Evolutionary conservation across 2,888 invertebrate species (phyloP).

Genomic region (Reticulitermes lucifugus): DNA sequence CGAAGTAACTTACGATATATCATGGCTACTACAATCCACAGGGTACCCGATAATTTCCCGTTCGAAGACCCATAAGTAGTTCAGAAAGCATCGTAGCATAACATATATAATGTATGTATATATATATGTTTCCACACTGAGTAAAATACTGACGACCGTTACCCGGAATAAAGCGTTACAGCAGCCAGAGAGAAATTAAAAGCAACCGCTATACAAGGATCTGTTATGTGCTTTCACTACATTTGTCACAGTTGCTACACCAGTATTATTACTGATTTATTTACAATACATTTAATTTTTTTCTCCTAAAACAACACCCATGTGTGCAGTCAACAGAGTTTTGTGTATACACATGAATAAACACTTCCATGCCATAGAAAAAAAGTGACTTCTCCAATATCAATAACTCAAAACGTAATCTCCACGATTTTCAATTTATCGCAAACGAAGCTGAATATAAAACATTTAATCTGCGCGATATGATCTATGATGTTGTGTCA

Average conservation of each 20-base stretch:
- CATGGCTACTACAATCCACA: too few species aligned
- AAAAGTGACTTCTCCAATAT: not conserved
- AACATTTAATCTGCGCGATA: constrained; percentile 9
- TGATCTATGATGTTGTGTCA: not conserved
- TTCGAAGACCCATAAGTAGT: too few species aligned
- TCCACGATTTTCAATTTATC: constrained; percentile 22
- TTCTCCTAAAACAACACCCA: not conserved
- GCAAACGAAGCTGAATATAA: not conserved
- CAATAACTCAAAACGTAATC: constrained; percentile 17
- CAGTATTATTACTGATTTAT: not conserved
- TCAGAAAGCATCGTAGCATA: too few species aligned
- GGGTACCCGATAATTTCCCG: too few species aligned
- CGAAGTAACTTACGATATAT: too few species aligned
- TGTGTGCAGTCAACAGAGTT: not conserved
- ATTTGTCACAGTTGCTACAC: not conserved
- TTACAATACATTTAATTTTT: not conserved
- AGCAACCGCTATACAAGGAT: not conserved
- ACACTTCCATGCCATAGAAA: not conserved
- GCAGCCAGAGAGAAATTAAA: too few species aligned
- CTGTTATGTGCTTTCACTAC: not conserved
- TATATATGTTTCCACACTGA: too few species aligned
- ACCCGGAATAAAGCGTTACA: too few species aligned
- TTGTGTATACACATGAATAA: not conserved
- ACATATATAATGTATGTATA: too few species aligned
- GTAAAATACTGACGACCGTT: too few species aligned